Evolutionary conservation across 1,140 invertebrate genomes (phyloP).

Genomic region (Dinoponera quadriceps): DNA sequence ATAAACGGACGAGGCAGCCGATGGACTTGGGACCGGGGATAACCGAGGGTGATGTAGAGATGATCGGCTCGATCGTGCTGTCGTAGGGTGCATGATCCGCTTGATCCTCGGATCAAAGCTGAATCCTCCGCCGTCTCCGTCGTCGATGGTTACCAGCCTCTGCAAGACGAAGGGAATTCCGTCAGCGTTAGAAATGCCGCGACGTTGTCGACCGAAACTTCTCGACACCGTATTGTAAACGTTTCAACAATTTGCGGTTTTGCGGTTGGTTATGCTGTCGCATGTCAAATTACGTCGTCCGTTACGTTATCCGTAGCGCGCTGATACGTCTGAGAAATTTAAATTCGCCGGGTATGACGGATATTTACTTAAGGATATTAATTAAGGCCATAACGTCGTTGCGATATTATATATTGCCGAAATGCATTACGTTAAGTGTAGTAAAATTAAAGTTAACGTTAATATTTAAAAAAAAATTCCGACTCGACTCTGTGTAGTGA

Average conservation of each 20-base stretch:
- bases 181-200: not conserved
- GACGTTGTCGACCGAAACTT: not conserved
- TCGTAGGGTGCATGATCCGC: slow-evolving; percentile 80
- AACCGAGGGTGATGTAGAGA: slow-evolving; percentile 65
- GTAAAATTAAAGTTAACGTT: slow-evolving; percentile 45
- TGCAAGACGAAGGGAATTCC: slow-evolving; percentile 19
- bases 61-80: slow-evolving; percentile 77
- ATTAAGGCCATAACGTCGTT: slow-evolving; percentile 40
- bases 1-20: slow-evolving; percentile 56
- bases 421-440: slow-evolving; percentile 45
- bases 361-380: slow-evolving; percentile 57
- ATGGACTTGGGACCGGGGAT: slow-evolving; percentile 66
- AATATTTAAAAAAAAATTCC: slow-evolving; percentile 35
- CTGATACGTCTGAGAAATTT: slow-evolving; percentile 1
- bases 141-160: slow-evolving; percentile 41
- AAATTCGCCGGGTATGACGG: not conserved
- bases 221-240: not conserved
- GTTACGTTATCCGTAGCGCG: slow-evolving; percentile 23
- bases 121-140: slow-evolving; percentile 47
- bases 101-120: slow-evolving; percentile 57
- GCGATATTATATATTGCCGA: slow-evolving; percentile 23
- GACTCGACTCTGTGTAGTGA: slow-evolving; percentile 40
- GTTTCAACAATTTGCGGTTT: not conserved
- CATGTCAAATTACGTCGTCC: slow-evolving; percentile 36
- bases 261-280: slow-evolving; percentile 31